Evolutionary conservation across 2,888 invertebrate species (phyloP).

Genomic region (Aricia artaxerxes): DNA sequence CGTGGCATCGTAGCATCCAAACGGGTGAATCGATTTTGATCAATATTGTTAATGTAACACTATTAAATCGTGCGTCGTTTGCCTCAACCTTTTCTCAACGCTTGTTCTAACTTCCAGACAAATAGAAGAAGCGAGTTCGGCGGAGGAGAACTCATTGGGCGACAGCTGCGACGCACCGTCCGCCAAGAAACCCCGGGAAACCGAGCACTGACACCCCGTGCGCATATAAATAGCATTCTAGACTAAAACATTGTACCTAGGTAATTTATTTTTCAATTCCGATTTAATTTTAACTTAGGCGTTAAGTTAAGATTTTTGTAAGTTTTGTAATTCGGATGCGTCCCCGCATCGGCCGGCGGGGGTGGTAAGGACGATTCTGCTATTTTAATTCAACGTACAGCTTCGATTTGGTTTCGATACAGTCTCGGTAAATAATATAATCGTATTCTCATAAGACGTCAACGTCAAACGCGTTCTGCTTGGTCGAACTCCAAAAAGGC

Average conservation of each 20-base stretch:
- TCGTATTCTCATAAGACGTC: neutral
- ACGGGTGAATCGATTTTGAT: too few species aligned
- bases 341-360: slow-evolving; percentile 53
- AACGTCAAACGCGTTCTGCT: too few species aligned
- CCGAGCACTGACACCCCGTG: slow-evolving; percentile 75
- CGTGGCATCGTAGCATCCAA: too few species aligned
- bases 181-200: slow-evolving; percentile 72
- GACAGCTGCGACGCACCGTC: slow-evolving; percentile 60
- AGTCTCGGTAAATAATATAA: neutral
- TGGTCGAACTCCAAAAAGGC: too few species aligned
- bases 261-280: slow-evolving; percentile 82
- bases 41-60: too few species aligned
- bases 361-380: slow-evolving; percentile 45
- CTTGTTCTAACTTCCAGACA: slow-evolving; percentile 51
- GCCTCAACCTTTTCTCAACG: too few species aligned
- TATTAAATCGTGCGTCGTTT: too few species aligned
- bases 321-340: slow-evolving; percentile 79
- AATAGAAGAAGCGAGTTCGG: slow-evolving; percentile 77
- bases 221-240: slow-evolving; percentile 78
- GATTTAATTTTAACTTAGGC: slow-evolving; percentile 80
- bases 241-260: slow-evolving; percentile 81
- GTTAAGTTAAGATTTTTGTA: slow-evolving; percentile 80
- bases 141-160: slow-evolving; percentile 79
- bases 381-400: neutral
- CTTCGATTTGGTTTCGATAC: too few species aligned